Percentiles rank a stretch among this genome's conserved stretches.
Evolutionary conservation across 92 coral and sea anemone genomes (phyloP).

Genomic region (Epizoanthus ramosus): DNA sequence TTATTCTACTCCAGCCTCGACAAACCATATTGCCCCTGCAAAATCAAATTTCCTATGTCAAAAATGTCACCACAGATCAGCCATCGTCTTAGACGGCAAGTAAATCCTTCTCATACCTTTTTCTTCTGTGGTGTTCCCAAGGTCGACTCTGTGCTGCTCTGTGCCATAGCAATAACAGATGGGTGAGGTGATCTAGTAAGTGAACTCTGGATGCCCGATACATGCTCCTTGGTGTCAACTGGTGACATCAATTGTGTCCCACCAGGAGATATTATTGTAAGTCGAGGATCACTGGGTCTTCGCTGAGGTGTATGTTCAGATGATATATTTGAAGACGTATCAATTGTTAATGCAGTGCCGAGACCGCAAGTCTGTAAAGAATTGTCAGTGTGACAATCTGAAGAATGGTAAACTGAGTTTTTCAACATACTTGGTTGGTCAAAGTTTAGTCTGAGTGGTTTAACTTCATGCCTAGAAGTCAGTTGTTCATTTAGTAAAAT

Average conservation of each 20-base stretch:
- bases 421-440: slow-evolving; percentile 21
- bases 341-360: slow-evolving; percentile 32
- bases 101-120: slow-evolving; percentile 52
- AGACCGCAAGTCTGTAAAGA: slow-evolving; percentile 9
- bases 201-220: slow-evolving; percentile 12
- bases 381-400: neutral
- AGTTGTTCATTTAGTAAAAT: slow-evolving; percentile 13
- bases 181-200: slow-evolving; percentile 33
- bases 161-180: slow-evolving; percentile 49
- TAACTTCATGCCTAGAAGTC: slow-evolving; percentile 4
- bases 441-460: slow-evolving; percentile 25
- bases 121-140: slow-evolving; percentile 87
- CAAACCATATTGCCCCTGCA: too few species aligned
- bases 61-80: neutral
- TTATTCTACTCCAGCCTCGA: too few species aligned
- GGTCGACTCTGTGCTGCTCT: slow-evolving; percentile 52
- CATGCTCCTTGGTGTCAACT: slow-evolving; percentile 30
- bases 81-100: neutral
- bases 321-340: slow-evolving; percentile 11
- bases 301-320: slow-evolving; percentile 33
- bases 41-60: too few species aligned
- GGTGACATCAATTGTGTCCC: slow-evolving; percentile 28
- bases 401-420: neutral
- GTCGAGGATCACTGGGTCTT: slow-evolving; percentile 84
- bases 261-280: slow-evolving; percentile 52